Evolutionary conservation across 2,113 vertebrate genomes (phyloP).

Genomic region (Mirza zaza): DNA sequence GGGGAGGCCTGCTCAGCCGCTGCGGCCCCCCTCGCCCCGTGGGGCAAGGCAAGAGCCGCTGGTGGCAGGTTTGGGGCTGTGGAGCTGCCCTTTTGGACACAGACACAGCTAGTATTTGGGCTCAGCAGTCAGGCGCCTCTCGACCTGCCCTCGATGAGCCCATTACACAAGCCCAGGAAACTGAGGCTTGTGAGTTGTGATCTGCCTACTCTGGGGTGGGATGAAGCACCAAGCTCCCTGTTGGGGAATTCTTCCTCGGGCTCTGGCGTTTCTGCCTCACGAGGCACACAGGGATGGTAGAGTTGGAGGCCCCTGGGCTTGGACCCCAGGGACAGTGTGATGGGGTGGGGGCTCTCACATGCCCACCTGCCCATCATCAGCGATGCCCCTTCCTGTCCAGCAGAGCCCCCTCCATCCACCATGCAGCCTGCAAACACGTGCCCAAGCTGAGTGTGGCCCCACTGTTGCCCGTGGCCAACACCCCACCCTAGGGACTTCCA

Average conservation of each 20-base stretch:
- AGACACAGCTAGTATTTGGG: accelerated
- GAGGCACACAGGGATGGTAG: background rate
- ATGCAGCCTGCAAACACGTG: accelerated
- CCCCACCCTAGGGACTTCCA: background rate
- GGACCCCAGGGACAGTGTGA: background rate
- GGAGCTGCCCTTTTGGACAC: background rate
- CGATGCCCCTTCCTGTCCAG: background rate
- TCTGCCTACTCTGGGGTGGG: accelerated
- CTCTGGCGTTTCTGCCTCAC: background rate
- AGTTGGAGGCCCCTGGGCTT: background rate
- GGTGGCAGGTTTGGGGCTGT: accelerated
- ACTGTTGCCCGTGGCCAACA: accelerated
- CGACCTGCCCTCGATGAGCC: accelerated
- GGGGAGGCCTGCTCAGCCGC: background rate
- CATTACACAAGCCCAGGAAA: background rate
- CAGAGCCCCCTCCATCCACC: too few relatives aligned
- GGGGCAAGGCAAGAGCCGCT: background rate
- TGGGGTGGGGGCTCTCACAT: accelerated
- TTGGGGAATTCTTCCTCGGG: background rate
- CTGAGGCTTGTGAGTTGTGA: background rate
- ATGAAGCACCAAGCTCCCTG: background rate
- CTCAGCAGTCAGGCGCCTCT: accelerated
- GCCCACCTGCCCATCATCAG: accelerated
- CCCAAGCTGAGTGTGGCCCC: background rate
- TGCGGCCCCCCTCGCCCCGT: accelerated